Conservation (phyloP, 2,888 invertebrate genomes). For the Furcula furcula region DNA sequence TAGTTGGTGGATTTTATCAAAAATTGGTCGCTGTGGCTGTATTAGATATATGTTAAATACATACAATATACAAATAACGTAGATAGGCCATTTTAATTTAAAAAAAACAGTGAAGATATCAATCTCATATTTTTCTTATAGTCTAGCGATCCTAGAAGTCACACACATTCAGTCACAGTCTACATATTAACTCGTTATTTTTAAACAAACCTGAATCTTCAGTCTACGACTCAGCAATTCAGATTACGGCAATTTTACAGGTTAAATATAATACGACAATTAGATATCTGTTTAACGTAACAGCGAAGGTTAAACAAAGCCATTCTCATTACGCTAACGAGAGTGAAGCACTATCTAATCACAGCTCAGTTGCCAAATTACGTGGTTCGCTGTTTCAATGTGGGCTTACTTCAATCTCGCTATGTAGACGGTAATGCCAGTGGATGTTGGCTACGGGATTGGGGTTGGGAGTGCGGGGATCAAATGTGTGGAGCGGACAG, state of each 20-base stretch:
- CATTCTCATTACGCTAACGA: conserved; percentile 74
- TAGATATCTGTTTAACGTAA: conserved; percentile 49
- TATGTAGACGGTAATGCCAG: conserved; percentile 50
- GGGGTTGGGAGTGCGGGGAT: conserved; percentile 1
- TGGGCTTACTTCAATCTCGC: conserved; percentile 70
- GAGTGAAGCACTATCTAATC: conserved; percentile 77
- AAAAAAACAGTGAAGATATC: no score
- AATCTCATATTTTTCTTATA: no score
- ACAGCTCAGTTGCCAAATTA: conserved; percentile 78
- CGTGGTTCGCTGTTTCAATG: conserved; percentile 72
- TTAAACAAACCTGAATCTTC: no score
- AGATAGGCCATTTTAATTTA: no score
- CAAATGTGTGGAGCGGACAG: conserved; percentile 1
- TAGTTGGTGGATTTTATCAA: no score
- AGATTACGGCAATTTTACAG: background rate
- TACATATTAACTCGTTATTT: no score
- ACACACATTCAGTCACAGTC: no score
- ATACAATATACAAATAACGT: no score
- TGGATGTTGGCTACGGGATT: conserved; percentile 14
- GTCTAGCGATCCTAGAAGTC: no score
- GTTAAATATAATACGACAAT: conserved; percentile 17
- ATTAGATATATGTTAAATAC: no score
- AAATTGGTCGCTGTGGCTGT: no score
- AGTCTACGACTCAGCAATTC: no score
- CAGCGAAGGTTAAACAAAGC: conserved; percentile 68